Evolutionary conservation across 2,888 invertebrate genomes (phyloP).

Genomic region (Tupiocoris notatus): DNA sequence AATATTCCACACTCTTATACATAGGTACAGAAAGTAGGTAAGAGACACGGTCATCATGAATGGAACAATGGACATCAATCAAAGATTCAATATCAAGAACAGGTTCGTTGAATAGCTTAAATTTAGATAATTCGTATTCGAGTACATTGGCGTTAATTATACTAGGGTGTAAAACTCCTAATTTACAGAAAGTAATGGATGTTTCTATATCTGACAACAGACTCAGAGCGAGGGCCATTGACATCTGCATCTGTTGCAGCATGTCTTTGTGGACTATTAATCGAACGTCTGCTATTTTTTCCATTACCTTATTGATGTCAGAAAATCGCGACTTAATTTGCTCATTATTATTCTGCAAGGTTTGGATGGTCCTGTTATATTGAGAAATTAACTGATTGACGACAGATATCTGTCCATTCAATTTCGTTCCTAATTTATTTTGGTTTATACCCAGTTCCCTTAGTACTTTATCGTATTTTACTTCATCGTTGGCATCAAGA

Average conservation of each 20-base stretch:
- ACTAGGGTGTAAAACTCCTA: conserved; percentile 8
- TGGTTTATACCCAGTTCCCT: neutral
- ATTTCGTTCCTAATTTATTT: conserved; percentile 3
- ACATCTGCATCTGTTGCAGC: neutral
- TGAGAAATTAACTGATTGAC: no score
- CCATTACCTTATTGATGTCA: neutral
- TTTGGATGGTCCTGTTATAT: neutral
- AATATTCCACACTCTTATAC: neutral
- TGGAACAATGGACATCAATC: neutral
- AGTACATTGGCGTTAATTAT: neutral
- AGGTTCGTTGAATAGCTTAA: neutral
- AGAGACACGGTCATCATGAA: neutral
- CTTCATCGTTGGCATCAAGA: conserved; percentile 9
- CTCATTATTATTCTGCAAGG: neutral
- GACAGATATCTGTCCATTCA: neutral
- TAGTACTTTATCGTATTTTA: neutral
- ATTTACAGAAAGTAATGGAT: conserved; percentile 1
- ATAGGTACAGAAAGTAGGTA: neutral
- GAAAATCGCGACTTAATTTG: no score
- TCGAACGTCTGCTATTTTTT: neutral
- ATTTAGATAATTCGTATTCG: neutral
- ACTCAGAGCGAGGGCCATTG: neutral
- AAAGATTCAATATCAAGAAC: neutral
- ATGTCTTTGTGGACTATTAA: neutral
- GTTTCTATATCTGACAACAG: conserved; percentile 1